Percentiles rank a stretch among this genome's conserved stretches.
Conservation (phyloP, 2,113 vertebrate genomes). For the Callocephalon fimbriatum region DNA sequence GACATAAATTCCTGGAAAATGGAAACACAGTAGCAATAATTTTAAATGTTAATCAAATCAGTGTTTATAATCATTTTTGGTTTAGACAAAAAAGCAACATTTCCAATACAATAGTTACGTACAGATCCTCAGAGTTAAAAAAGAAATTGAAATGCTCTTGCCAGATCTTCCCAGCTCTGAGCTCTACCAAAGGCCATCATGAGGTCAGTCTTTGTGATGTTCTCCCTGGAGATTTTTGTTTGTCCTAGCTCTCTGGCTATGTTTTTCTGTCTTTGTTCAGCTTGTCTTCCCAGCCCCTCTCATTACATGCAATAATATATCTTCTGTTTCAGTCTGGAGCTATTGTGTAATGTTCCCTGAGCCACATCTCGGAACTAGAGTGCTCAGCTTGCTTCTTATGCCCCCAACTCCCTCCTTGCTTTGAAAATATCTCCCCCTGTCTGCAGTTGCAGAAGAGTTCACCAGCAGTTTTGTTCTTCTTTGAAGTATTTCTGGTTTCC, state of each 20-base stretch:
- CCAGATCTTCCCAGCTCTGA: neutral
- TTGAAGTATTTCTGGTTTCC: neutral
- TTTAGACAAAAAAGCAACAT: neutral
- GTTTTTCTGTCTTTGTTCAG: neutral
- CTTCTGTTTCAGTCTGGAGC: neutral
- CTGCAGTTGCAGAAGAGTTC: neutral
- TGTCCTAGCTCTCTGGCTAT: neutral
- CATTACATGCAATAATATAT: neutral
- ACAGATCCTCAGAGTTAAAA: neutral
- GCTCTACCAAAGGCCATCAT: neutral
- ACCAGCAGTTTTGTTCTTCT: neutral
- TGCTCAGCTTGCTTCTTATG: neutral
- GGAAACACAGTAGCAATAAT: neutral
- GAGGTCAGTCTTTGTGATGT: neutral
- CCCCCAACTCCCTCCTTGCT: accelerated
- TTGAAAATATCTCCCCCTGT: neutral
- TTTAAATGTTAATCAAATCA: neutral
- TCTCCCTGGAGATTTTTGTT: neutral
- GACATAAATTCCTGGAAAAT: neutral
- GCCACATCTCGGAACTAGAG: neutral
- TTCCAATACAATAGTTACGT: neutral
- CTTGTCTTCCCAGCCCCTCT: neutral
- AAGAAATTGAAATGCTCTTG: neutral
- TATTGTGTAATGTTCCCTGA: neutral
- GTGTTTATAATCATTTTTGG: neutral